Conservation (phyloP, 2,888 invertebrate species). For the Plagodis pulveraria region DNA sequence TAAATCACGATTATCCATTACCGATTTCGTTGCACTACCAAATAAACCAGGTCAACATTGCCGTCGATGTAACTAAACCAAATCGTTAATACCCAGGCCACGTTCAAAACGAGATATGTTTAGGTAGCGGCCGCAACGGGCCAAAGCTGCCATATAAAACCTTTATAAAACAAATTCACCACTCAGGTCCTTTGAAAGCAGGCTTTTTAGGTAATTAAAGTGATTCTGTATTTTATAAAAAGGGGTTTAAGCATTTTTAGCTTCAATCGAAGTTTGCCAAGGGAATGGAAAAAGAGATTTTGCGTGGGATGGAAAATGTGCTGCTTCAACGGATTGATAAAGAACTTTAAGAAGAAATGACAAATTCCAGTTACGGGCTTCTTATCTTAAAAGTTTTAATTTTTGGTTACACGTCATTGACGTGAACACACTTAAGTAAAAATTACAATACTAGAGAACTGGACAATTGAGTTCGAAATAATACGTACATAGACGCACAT, state of each 20-base stretch:
- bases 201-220: constrained; percentile 63
- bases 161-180: constrained; percentile 48
- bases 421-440: too few relatives aligned
- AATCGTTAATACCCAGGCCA: constrained; percentile 19
- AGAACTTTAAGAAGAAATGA: too few relatives aligned
- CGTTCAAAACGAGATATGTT: constrained; percentile 14
- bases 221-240: constrained; percentile 41
- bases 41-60: constrained; percentile 12
- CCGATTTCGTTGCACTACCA: constrained; percentile 20
- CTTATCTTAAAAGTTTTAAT: too few relatives aligned
- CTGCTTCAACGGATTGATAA: background rate
- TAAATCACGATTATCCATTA: constrained; percentile 27
- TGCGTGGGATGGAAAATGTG: constrained; percentile 1
- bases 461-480: too few relatives aligned
- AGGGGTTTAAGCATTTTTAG: constrained; percentile 21
- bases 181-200: constrained; percentile 49
- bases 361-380: too few relatives aligned
- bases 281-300: constrained; percentile 10
- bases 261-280: constrained; percentile 16
- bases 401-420: too few relatives aligned
- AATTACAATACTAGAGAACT: too few relatives aligned
- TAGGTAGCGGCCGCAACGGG: constrained; percentile 22
- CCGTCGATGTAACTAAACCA: constrained; percentile 32
- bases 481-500: too few relatives aligned
- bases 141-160: constrained; percentile 17